These are phyloP conservation scores for Drosophila burlai DNA, from an alignment of 1,140 invertebrate genomes.

Conservation along the genomic window DNA sequence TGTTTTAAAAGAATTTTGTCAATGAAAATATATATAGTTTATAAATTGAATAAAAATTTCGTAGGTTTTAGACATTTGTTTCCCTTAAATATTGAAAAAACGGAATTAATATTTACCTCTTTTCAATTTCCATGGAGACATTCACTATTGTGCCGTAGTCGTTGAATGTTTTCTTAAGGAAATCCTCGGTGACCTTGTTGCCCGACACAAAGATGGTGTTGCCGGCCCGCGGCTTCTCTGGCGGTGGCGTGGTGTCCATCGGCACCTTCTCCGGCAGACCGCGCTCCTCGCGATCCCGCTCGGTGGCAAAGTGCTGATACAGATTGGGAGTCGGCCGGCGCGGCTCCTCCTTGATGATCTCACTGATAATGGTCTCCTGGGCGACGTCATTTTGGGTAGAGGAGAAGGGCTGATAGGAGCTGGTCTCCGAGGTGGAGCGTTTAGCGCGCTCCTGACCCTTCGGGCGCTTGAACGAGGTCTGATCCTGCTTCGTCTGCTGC, in stretches of 20 bases:
- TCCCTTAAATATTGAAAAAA: not conserved
- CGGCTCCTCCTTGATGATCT: conserved; percentile 84
- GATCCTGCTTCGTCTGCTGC: conserved; percentile 92
- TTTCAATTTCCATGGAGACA: conserved; percentile 95
- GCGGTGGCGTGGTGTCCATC: conserved; percentile 61
- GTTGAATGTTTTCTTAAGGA: conserved; percentile 92
- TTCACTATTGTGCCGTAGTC: conserved; percentile 93
- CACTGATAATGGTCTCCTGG: conserved; percentile 81
- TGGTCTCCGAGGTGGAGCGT: conserved; percentile 89
- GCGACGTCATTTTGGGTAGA: conserved; percentile 88
- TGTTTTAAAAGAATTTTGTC: not conserved
- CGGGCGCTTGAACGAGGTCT: conserved; percentile 92
- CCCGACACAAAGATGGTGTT: conserved; percentile 95
- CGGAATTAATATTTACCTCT: conserved; percentile 87
- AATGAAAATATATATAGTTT: not conserved
- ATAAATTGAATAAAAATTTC: not conserved
- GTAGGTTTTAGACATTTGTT: not conserved
- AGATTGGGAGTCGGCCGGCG: conserved; percentile 90
- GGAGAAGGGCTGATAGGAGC: conserved; percentile 95
- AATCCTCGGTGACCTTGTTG: conserved; percentile 93
- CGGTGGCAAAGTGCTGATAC: conserved; percentile 95
- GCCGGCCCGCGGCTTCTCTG: conserved; percentile 90
- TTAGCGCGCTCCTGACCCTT: conserved; percentile 91
- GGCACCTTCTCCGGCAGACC: conserved; percentile 86
- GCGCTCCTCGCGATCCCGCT: conserved; percentile 87